These are phyloP conservation scores for Eptatretus atami DNA, from an alignment of 2,797 vertebrate species.

Conservation along the genomic window DNA sequence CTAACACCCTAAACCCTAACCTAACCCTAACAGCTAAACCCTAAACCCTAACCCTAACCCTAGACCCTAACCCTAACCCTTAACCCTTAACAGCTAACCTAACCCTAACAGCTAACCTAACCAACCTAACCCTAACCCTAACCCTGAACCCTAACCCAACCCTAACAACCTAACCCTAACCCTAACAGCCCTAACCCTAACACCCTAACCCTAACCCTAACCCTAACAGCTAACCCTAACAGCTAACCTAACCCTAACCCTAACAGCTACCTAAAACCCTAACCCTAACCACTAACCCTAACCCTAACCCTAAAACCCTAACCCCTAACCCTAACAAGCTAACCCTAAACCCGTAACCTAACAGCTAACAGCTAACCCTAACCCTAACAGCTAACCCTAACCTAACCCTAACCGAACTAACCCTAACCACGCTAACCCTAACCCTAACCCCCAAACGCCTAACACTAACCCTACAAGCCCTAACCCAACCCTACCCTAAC, in stretches of 20 bases:
- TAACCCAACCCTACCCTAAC: not conserved
- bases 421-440: not conserved
- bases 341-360: not conserved
- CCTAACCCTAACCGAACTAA: not conserved
- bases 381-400: too few species aligned
- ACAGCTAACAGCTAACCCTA: not conserved
- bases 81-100: too few species aligned
- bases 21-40: too few species aligned
- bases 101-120: too few species aligned
- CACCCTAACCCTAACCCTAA: not conserved
- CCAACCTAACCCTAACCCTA: too few species aligned
- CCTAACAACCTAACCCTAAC: not conserved
- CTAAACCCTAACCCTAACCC: too few species aligned
- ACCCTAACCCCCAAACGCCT: too few species aligned
- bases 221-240: not conserved
- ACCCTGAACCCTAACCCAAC: too few species aligned
- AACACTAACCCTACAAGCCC: constrained; percentile 1
- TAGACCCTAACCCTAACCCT: too few species aligned
- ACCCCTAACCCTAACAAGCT: not conserved
- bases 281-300: not conserved
- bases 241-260: constrained; percentile 1
- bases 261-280: constrained; percentile 6
- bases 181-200: not conserved
- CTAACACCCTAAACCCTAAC: too few species aligned
- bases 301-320: constrained; percentile 6